Evolutionary conservation across 2,888 invertebrate genomes (phyloP), one percentile per base, ranked within the genome.

Genomic region (Aricia artaxerxes): DNA sequence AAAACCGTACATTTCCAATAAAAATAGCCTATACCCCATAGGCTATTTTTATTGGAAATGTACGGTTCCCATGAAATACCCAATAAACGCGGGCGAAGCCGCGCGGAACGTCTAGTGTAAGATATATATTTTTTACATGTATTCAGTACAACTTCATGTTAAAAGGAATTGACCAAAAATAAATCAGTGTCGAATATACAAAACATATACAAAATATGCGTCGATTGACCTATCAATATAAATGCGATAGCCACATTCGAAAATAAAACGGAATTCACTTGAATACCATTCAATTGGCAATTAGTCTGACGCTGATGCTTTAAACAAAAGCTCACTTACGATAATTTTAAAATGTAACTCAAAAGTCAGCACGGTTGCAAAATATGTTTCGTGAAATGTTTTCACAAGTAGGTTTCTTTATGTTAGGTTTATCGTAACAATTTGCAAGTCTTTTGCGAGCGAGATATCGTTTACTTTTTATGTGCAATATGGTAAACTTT

Each of bases 371-470:
- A 61, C 7, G 4, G 11, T 61, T 61, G 7, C 40, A 16, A n/a
- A 24, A 24, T 24, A n/a, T 40, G 40, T 40, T 40, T 16, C 64
- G 24, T 16, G 9, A 73, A 72, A 69, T 64, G 31, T 31, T 69
- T 72, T 69, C 44, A n/a, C 69, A 44, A 49, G 40, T n/a, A 64
- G 69, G 7, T n/a, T 49, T 53, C 61, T 49, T 76, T 75, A 75
- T 49, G n/a, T 75, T 72, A 72, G 64, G 64, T 64, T 64, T 64
- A 64, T 64, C 73, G 73, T 38, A 73, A 73, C 73, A 73, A 40
- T 73, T 73, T 38, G 40, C 40, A 73, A 40, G 73, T 73, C 73
- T 40, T 73, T 73, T 40, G 73, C 73, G 44, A 73, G 73, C 44
- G n/a, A 73, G 24, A 44, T 24, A 73, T 73, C 40, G 44, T 44